Conservation (phyloP, 2,113 vertebrate genomes). For the Garra rufa region DNA sequence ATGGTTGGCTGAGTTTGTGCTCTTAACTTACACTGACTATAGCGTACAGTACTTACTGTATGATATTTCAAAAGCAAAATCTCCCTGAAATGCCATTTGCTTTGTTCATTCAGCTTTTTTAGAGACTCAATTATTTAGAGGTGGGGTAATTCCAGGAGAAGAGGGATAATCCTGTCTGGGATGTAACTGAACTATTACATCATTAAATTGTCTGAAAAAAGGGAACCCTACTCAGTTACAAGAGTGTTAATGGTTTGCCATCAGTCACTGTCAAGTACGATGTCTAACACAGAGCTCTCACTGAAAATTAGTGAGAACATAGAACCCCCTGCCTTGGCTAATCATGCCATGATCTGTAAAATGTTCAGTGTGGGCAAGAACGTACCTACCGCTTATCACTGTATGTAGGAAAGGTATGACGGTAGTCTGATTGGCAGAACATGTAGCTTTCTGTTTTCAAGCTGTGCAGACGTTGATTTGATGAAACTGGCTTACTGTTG, state of each 20-base stretch:
- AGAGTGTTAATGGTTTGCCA: slow-evolving; percentile 15
- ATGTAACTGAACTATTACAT: slow-evolving; percentile 30
- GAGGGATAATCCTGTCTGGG: slow-evolving; percentile 24
- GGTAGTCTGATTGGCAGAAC: slow-evolving; percentile 31
- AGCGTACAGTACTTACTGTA: neutral
- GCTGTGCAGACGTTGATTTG: slow-evolving; percentile 30
- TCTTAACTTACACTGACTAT: neutral
- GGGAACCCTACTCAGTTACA: neutral
- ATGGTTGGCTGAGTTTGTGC: neutral
- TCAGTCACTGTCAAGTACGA: slow-evolving; percentile 28
- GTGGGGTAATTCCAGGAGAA: slow-evolving; percentile 17
- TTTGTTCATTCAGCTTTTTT: slow-evolving; percentile 11
- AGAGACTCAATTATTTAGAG: slow-evolving; percentile 13
- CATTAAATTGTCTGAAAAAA: slow-evolving; percentile 18
- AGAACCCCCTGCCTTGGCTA: neutral
- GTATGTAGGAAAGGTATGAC: slow-evolving; percentile 25
- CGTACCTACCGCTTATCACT: slow-evolving; percentile 18
- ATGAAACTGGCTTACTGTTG: neutral
- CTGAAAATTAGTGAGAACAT: neutral
- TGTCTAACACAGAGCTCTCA: neutral
- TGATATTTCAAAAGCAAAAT: slow-evolving; percentile 11
- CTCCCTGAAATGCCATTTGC: neutral
- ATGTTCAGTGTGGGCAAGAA: slow-evolving; percentile 21
- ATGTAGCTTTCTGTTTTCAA: slow-evolving; percentile 26
- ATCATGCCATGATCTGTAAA: slow-evolving; percentile 22